A percentile compares a stretch with the other conserved stretches of the same genome.
Conservation (phyloP, 1,140 invertebrate species). For the Zaprionus africanus region DNA sequence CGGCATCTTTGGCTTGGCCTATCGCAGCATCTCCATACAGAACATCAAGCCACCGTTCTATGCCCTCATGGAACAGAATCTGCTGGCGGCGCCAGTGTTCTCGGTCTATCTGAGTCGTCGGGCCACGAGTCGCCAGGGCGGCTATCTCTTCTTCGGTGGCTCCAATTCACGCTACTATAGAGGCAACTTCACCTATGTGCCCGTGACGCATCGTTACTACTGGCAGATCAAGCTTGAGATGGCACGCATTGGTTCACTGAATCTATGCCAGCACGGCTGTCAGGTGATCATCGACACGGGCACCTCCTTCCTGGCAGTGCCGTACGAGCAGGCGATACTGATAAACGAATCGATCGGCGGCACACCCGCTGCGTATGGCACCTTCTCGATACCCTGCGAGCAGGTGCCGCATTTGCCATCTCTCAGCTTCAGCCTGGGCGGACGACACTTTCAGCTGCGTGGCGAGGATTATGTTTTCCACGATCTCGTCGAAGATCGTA, state of each 20-base stretch:
- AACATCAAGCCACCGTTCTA: constrained; percentile 96
- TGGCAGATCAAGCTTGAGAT: constrained; percentile 78
- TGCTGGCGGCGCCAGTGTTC: constrained; percentile 92
- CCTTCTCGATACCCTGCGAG: constrained; percentile 59
- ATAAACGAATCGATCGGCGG: constrained; percentile 70
- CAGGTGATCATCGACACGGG: constrained; percentile 91
- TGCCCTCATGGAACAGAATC: constrained; percentile 94
- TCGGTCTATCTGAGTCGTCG: constrained; percentile 94
- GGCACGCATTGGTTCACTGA: constrained; percentile 51
- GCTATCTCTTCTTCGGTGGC: constrained; percentile 76
- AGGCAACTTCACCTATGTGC: constrained; percentile 77
- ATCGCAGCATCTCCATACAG: constrained; percentile 94
- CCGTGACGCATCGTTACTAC: constrained; percentile 67
- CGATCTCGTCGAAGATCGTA: constrained; percentile 47
- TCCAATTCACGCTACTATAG: constrained; percentile 62
- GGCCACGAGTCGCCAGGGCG: constrained; percentile 84
- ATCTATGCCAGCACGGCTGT: constrained; percentile 85
- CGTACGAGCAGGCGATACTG: constrained; percentile 76
- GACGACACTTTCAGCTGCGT: constrained; percentile 52
- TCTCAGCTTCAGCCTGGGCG: constrained; percentile 64
- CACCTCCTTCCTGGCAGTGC: constrained; percentile 90
- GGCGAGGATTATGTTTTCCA: constrained; percentile 66
- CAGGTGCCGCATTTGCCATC: constrained; percentile 48
- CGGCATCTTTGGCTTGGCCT: constrained; percentile 97
- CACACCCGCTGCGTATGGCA: constrained; percentile 54